Evolutionary conservation across 2,888 invertebrate species (phyloP), one percentile per base, ranked within the genome.

Genomic region (Chalcosyrphus nemorum): DNA sequence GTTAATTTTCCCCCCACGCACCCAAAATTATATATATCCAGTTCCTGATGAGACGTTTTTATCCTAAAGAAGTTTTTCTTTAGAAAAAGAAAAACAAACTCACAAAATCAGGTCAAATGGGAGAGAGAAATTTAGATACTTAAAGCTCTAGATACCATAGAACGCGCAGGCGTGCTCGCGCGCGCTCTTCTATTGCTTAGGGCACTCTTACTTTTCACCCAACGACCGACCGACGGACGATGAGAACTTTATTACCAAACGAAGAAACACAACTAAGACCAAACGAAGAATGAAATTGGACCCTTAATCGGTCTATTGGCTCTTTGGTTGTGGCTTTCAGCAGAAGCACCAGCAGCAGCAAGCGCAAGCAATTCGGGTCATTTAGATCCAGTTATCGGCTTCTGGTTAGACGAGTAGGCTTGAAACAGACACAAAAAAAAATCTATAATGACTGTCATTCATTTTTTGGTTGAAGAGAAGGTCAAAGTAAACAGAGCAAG

Each of bases 121-220:
- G 13, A 47, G 74, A 47, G 74, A 56, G 74, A 74, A 74, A 74
- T 56, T 56, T 19, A n/a, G n/a, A n/a, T n/a, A 65, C 63, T 65
- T 56, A 56, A 65, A 65, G 65, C 74, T 74, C 54, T 54, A 71
- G 35, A 71, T 19, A 5, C 32, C 71, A 32, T n/a, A 52, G 13
- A 47, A 21, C n/a, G 43, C 63, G 38, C 4, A 21, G 11, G 27
- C 63, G 38, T 3, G 59, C 32, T 21, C 57, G 52, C 13, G n/a
- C n/a, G n/a, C n/a, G n/a, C n/a, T n/a, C n/a, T n/a, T n/a, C n/a
- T n/a, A n/a, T n/a, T 21, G 63, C 63, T 63, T 19, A 56, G 52
- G 32, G 52, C 63, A 74, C 74, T 74, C 45, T 74, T 74, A 74
- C 74, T 74, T 65, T 74, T 71, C 47, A n/a, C 43, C n/a, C n/a